These are phyloP conservation scores for Dichetophora obliterata DNA, from an alignment of 2,888 invertebrate species.

Conservation along the genomic window DNA sequence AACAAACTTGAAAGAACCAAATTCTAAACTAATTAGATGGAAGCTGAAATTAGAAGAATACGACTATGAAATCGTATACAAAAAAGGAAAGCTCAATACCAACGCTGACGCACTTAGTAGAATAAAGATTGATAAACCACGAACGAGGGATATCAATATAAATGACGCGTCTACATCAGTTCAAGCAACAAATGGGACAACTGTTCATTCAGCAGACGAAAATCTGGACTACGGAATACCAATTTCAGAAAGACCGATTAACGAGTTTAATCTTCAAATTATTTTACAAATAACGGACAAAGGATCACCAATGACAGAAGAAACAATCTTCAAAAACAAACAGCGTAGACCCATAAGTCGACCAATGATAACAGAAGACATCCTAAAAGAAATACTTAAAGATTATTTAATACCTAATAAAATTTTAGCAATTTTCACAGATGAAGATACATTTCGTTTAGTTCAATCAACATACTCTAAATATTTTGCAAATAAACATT, in stretches of 20 bases:
- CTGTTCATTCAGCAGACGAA: background rate
- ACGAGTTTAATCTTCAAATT: background rate
- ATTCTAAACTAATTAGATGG: constrained; percentile 1
- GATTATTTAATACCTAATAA: too few species aligned
- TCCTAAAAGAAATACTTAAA: too few species aligned
- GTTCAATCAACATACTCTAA: too few species aligned
- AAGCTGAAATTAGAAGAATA: background rate
- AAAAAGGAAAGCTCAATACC: background rate
- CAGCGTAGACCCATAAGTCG: too few species aligned
- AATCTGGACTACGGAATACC: background rate
- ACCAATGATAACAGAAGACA: too few species aligned
- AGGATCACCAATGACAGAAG: too few species aligned
- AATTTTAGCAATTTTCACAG: too few species aligned
- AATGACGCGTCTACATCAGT: too few species aligned
- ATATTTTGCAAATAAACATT: too few species aligned
- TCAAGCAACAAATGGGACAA: background rate
- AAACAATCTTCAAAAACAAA: too few species aligned
- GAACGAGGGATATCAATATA: too few species aligned
- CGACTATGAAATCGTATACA: background rate
- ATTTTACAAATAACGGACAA: background rate
- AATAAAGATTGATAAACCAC: background rate
- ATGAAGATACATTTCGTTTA: too few species aligned
- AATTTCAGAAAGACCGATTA: background rate
- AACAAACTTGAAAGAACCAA: background rate
- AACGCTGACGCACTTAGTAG: background rate